Conservation (phyloP, 2,888 invertebrate species). For the Ashinkailepas kermadecensis region DNA sequence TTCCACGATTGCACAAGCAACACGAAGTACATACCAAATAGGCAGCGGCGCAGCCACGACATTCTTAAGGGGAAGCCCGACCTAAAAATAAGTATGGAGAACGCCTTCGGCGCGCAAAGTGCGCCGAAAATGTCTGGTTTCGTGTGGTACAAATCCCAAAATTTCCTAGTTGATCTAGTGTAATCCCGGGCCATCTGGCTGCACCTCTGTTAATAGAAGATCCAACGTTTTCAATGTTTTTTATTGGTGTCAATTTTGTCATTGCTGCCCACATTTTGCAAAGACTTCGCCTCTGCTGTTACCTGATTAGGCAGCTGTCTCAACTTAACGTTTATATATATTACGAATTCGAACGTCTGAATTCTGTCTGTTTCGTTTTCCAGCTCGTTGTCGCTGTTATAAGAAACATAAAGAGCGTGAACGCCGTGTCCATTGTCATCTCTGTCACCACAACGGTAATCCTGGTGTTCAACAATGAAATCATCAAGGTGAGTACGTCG, state of each 20-base stretch:
- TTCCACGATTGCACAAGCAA: too few relatives aligned
- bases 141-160: too few relatives aligned
- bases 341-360: too few relatives aligned
- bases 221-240: neutral
- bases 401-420: conserved; percentile 38
- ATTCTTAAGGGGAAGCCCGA: too few relatives aligned
- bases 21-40: too few relatives aligned
- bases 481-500: conserved; percentile 57
- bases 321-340: neutral
- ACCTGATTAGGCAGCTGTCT: neutral
- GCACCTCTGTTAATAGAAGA: neutral
- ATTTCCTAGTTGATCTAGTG: too few relatives aligned
- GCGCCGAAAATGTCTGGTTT: too few relatives aligned
- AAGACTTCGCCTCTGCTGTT: neutral
- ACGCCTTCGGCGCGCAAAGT: too few relatives aligned
- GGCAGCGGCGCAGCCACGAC: too few relatives aligned
- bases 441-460: conserved; percentile 60
- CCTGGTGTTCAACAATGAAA: conserved; percentile 62
- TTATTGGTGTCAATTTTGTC: neutral
- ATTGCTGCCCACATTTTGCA: too few relatives aligned
- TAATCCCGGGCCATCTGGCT: neutral
- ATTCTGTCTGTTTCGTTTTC: neutral
- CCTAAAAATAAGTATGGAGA: too few relatives aligned
- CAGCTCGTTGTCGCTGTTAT: conserved; percentile 29
- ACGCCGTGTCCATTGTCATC: conserved; percentile 58